Evolutionary conservation across 2,888 invertebrate genomes (phyloP).

Genomic region (Noctua comes): DNA sequence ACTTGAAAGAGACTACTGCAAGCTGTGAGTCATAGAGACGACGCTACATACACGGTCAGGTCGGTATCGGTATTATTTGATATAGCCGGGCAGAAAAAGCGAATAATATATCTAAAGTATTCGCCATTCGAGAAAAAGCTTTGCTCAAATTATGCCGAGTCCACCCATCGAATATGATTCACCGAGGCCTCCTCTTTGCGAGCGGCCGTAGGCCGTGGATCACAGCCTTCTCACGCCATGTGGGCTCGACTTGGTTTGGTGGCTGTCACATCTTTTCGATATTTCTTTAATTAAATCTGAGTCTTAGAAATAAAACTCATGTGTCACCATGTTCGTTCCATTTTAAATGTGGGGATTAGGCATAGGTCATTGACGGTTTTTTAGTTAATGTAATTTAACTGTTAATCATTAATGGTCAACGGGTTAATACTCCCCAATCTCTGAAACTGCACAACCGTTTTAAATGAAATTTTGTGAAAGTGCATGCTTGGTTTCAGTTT

Average conservation of each 20-base stretch:
- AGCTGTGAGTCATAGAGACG: neutral
- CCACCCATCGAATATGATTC: neutral
- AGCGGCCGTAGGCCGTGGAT: neutral
- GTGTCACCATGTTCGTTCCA: neutral
- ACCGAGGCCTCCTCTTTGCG: neutral
- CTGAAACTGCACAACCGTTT: neutral
- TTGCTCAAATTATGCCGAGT: neutral
- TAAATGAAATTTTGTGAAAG: neutral
- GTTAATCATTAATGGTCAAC: too few relatives aligned
- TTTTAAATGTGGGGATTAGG: too few relatives aligned
- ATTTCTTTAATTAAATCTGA: too few relatives aligned
- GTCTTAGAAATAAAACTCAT: too few relatives aligned
- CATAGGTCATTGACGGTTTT: too few relatives aligned
- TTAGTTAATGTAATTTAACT: too few relatives aligned
- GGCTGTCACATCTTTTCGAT: neutral
- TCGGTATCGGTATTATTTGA: neutral
- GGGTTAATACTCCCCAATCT: neutral
- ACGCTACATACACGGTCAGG: neutral
- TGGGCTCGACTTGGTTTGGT: neutral
- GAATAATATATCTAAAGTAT: neutral
- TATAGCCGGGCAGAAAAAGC: neutral
- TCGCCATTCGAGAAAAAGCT: neutral
- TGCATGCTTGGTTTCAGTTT: neutral
- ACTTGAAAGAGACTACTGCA: neutral
- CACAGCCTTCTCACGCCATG: neutral